These are phyloP conservation scores for Silurus glanis DNA, from an alignment of 2,113 vertebrate genomes.

Conservation along the genomic window DNA sequence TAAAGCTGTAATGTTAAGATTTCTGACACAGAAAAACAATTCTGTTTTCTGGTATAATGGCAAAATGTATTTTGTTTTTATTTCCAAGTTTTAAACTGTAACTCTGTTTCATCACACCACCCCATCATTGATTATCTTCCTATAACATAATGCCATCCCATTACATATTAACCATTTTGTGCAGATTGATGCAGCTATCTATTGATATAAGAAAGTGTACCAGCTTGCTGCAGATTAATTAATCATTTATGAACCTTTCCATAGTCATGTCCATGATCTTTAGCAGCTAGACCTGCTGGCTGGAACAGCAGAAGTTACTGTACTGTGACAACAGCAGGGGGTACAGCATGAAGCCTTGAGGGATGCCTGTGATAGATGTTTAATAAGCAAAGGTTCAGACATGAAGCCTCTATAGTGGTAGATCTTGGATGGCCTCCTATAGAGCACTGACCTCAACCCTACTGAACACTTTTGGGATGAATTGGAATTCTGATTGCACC, in stretches of 20 bases:
- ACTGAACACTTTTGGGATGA: no score
- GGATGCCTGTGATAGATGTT: constrained; percentile 2
- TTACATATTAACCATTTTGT: background rate
- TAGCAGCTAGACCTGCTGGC: background rate
- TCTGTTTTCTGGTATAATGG: background rate
- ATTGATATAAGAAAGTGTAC: background rate
- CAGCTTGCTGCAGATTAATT: background rate
- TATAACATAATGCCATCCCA: background rate
- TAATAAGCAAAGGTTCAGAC: background rate
- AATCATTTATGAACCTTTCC: background rate
- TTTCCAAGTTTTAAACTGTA: background rate
- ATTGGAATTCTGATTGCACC: no score
- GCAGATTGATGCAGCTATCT: background rate
- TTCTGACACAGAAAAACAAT: background rate
- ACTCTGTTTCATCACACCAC: background rate
- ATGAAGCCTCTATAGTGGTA: background rate
- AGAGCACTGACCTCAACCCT: no score
- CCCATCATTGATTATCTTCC: background rate
- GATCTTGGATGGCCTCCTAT: no score
- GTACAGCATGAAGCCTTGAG: background rate
- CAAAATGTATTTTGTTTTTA: background rate
- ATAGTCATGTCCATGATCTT: background rate
- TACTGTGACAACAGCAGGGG: constrained; percentile 8
- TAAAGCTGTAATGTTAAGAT: background rate
- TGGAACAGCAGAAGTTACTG: background rate